Percentiles rank a stretch among this genome's conserved stretches.
These are phyloP conservation scores for Narcine bancroftii DNA, from an alignment of 2,113 vertebrate species.

Conservation along the genomic window DNA sequence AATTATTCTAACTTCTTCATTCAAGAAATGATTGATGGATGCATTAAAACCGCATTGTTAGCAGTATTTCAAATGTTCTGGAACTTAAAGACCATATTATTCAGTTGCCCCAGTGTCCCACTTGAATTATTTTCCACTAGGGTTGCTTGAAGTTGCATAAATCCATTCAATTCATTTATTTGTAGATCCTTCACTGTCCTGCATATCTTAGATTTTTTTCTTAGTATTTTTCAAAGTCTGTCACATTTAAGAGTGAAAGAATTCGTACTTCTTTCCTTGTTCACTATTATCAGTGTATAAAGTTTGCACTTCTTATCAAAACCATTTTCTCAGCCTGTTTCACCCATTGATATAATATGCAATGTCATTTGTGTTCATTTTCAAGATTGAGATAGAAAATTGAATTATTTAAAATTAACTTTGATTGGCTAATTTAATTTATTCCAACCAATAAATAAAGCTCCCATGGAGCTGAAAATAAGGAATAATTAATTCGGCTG, in stretches of 20 bases:
- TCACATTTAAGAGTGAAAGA: neutral
- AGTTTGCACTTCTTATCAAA: neutral
- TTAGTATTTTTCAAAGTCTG: neutral
- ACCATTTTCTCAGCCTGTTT: neutral
- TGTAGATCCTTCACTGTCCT: neutral
- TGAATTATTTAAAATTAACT: neutral
- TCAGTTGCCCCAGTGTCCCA: neutral
- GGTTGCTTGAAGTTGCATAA: neutral
- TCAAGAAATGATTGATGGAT: neutral
- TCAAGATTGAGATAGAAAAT: slow-evolving; percentile 21
- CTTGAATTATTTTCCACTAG: neutral
- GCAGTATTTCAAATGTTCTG: neutral
- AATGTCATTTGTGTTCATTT: neutral
- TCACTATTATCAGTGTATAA: neutral
- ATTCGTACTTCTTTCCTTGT: neutral
- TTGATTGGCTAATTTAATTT: slow-evolving; percentile 9
- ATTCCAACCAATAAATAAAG: neutral
- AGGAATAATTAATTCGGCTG: neutral
- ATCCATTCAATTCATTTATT: neutral
- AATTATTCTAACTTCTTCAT: neutral
- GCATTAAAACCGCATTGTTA: neutral
- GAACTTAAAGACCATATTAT: neutral
- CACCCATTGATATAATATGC: neutral
- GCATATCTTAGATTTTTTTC: neutral
- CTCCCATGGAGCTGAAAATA: neutral